phyloP scores from a whole-genome alignment of 64 coral and sea anemone species.

The Orbicella faveolata region DNA sequence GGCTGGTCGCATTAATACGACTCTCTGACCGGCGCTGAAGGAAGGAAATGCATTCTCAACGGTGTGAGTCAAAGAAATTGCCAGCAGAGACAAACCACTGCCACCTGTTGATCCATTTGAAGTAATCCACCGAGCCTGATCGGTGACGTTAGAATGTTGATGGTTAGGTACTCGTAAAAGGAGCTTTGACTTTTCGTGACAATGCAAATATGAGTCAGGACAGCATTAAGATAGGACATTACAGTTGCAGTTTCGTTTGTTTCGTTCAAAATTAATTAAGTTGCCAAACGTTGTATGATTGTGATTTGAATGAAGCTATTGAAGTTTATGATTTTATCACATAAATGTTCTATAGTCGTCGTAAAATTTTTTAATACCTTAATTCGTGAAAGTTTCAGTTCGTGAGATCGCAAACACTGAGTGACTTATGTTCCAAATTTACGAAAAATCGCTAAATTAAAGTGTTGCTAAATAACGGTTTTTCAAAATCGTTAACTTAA shows the following conservation, averaged over 20 bases:
- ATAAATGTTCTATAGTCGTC: constrained; percentile 59
- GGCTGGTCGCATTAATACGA: not conserved
- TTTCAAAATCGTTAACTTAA: too few relatives aligned
- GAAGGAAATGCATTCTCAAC: constrained; percentile 73
- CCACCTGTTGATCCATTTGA: constrained; percentile 84
- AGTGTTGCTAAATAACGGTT: too few relatives aligned
- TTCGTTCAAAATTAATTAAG: not conserved
- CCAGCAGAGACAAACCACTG: constrained; percentile 74
- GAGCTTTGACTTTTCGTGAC: constrained; percentile 72
- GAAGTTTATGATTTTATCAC: constrained; percentile 77
- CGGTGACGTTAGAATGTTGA: constrained; percentile 74
- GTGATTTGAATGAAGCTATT: constrained; percentile 73
- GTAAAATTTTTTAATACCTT: too few relatives aligned
- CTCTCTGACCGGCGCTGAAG: constrained; percentile 11
- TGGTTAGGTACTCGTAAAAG: constrained; percentile 38
- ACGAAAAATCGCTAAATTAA: too few relatives aligned
- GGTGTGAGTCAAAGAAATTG: constrained; percentile 76
- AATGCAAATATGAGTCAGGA: constrained; percentile 73
- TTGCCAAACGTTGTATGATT: constrained; percentile 67
- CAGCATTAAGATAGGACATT: constrained; percentile 41
- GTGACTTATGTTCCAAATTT: too few relatives aligned
- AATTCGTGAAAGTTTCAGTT: too few relatives aligned
- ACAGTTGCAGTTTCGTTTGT: constrained; percentile 46
- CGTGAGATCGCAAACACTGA: too few relatives aligned
- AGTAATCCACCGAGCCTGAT: constrained; percentile 81